phyloP scores from a whole-genome alignment of 1,140 invertebrate species.

The Hermatobates lingyangjiaoensis region DNA sequence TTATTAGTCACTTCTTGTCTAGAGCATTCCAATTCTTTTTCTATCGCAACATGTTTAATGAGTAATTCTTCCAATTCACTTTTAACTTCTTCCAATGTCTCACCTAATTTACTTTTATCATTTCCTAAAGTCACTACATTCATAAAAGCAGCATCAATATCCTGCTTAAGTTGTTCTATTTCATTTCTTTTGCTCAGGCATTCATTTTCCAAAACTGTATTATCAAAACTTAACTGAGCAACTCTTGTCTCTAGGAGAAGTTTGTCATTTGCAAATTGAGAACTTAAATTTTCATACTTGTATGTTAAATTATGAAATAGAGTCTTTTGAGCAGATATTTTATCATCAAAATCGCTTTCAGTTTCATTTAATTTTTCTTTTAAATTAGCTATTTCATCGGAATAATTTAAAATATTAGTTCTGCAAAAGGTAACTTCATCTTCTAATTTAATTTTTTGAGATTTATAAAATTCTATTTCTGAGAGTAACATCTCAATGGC shows the following conservation, averaged over 20 bases:
- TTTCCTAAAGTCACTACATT: too few species aligned
- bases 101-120: too few species aligned
- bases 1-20: too few species aligned
- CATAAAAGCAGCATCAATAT: too few species aligned
- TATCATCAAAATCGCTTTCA: conserved; percentile 6
- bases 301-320: conserved; percentile 4
- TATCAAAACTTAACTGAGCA: too few species aligned
- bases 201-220: conserved; percentile 1
- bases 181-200: not conserved
- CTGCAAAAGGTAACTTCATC: conserved; percentile 2
- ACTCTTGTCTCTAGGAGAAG: too few species aligned
- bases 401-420: not conserved
- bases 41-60: too few species aligned
- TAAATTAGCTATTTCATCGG: conserved; percentile 7
- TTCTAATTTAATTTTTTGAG: conserved; percentile 3
- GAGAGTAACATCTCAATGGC: conserved; percentile 7
- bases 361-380: conserved; percentile 3
- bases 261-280: too few species aligned
- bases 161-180: not conserved
- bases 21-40: too few species aligned
- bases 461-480: conserved; percentile 8
- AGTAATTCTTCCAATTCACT: too few species aligned
- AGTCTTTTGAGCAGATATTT: conserved; percentile 9
- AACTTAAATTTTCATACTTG: conserved; percentile 2
- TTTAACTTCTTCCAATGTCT: too few species aligned